These are phyloP conservation scores for Micronycteris hirsuta DNA, from an alignment of 2,113 vertebrate species.

Conservation along the genomic window DNA sequence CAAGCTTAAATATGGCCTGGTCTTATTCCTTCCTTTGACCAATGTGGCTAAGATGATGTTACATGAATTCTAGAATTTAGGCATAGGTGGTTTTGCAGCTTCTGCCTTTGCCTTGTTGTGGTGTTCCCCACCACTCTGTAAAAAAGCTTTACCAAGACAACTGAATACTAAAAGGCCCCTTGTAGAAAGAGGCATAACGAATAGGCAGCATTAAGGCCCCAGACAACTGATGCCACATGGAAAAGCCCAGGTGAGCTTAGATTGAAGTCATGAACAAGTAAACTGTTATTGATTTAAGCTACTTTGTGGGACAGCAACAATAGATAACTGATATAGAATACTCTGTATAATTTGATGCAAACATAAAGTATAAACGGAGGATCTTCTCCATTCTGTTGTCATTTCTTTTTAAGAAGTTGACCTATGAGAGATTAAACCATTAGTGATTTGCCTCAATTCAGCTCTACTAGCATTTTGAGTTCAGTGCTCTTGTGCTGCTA, in stretches of 20 bases:
- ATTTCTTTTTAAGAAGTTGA: background rate
- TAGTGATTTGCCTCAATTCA: background rate
- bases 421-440: background rate
- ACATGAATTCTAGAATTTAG: background rate
- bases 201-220: background rate
- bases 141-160: background rate
- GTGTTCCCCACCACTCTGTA: no score
- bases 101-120: background rate
- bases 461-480: background rate
- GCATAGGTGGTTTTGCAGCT: background rate
- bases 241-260: background rate
- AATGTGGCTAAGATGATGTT: background rate
- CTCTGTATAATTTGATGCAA: background rate
- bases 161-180: background rate
- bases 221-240: background rate
- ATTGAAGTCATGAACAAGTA: background rate
- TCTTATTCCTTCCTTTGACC: background rate
- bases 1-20: background rate
- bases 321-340: background rate
- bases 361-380: background rate
- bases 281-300: background rate
- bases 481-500: background rate
- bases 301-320: background rate
- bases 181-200: background rate
- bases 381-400: background rate